Conservation (phyloP, 2,113 vertebrate genomes). For the Glaucomys volans region DNA sequence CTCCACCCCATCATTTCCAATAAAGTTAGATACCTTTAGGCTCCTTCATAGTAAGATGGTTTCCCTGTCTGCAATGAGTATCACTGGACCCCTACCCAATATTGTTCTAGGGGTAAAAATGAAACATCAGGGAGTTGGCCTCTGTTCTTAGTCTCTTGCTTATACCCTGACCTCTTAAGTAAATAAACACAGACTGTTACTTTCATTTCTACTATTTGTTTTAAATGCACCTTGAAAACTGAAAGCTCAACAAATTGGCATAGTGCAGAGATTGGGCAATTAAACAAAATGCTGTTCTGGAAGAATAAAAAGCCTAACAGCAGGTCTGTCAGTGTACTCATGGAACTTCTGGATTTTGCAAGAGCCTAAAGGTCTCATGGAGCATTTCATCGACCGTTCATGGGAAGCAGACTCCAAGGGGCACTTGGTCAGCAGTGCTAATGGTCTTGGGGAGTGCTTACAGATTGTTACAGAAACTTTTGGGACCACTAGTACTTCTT, state of each 20-base stretch:
- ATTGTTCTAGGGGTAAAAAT: too few relatives aligned
- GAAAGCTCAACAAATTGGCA: not conserved
- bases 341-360: not conserved
- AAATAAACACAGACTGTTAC: not conserved
- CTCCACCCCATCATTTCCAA: not conserved
- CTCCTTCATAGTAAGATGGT: not conserved
- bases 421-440: not conserved
- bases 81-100: not conserved
- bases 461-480: not conserved
- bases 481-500: not conserved
- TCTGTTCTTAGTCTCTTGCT: not conserved
- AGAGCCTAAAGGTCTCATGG: not conserved
- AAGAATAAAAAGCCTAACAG: not conserved
- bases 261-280: not conserved
- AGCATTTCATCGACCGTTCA: not conserved
- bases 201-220: not conserved
- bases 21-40: not conserved
- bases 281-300: not conserved
- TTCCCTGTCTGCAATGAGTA: not conserved
- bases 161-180: not conserved
- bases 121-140: not conserved
- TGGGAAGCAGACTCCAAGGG: not conserved
- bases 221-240: not conserved
- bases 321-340: not conserved
- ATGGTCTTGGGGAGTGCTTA: not conserved